Evolutionary conservation across 2,888 invertebrate species (phyloP), one percentile per base, ranked within the genome.

Genomic region (Iphiclides podalirius): DNA sequence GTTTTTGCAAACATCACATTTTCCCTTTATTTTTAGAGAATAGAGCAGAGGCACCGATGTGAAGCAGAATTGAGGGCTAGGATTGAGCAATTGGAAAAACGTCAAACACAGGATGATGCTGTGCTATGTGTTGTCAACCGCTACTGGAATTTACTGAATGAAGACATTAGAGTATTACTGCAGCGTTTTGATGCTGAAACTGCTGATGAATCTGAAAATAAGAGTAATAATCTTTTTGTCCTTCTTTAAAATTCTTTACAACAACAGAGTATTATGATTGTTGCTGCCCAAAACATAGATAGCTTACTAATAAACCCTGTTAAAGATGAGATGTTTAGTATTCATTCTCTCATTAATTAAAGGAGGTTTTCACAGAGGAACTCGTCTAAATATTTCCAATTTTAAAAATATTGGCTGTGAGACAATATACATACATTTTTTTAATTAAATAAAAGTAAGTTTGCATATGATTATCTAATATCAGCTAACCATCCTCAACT

Each of bases 151-250:
- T 94, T 97, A 79, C 90, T 99, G 17, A 99, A 99, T 87, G 99
- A 99, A 86, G 98, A 99, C 76, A 96, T 98, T 60, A 90, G 98
- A 58, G 95, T 99, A 9, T 82, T 99, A 48, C 80, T 99, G 58
- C 98, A 98, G 75, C 91, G 98, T 58, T 98, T 99, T 88, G 98
- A 99, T 90, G 97, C 98, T 0, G 98, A 98, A 83, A 98, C 98
- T 8, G 97, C 97, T 3, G 98, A 98, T 86, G 98, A 98, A 77
- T 94, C 95, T 0, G 98, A 98, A 81, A 97, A 95, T 71, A 96
- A 96, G 90, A 98, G 96, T 96, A 90, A 45, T 31, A 7, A 6
- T 26, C 3, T 8, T 7, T 26, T 26, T 26, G 6, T 8, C 8
- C 9, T 26, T 9, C 26, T 34, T 23, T n/a, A n/a, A n/a, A n/a